Evolutionary conservation across 2,113 vertebrate genomes (phyloP), one percentile per base, ranked within the genome.

Genomic region (Urocolius indicus): DNA sequence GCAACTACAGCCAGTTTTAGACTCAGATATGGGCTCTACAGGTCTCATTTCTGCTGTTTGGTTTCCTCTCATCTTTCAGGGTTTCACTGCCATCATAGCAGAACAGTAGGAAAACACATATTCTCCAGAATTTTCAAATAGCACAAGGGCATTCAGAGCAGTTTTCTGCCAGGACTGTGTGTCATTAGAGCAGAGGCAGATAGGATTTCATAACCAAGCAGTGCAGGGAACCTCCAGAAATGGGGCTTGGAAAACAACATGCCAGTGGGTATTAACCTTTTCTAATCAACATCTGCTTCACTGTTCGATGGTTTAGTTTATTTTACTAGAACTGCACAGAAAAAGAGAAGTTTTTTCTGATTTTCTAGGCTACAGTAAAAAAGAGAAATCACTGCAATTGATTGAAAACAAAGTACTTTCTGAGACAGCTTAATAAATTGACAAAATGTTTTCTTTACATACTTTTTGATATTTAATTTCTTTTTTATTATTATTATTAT

Each of bases 141-240:
- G 51, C 13, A 23, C 72, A 59, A 36, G 68, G 77, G 48, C 51
- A 29, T 29, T 87, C 22, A 36, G 48, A 74, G 66, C 61, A 52
- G 32, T 34, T 81, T 81, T 62, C 63, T 96, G 79, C 67, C 82
- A 66, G 82, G 74, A 11, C 62, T 49, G 24, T 43, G 61, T 87
- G 49, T 27, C 3, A 6, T 62, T 51, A n/a, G 51, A 85, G 68
- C 68, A 36, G 66, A 66, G 58, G 14, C 71, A 89, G 72, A 68
- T 24, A 51, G 57, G 30, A 34, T 90, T 95, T 93, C 73, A 78
- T 57, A 75, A 84, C 55, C 0, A 0, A 11, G 43, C 72, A 26
- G 45, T 1, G 2, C 63, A 78, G 81, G 72, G 57, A 83, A 62
- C 54, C 41, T 87, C 49, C 72, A 88, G 61, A 73, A 94, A 59